Percentiles rank a stretch among this genome's conserved stretches.
phyloP scores from a whole-genome alignment of 2,797 vertebrate genomes.

The Chrysocyon brachyurus region DNA sequence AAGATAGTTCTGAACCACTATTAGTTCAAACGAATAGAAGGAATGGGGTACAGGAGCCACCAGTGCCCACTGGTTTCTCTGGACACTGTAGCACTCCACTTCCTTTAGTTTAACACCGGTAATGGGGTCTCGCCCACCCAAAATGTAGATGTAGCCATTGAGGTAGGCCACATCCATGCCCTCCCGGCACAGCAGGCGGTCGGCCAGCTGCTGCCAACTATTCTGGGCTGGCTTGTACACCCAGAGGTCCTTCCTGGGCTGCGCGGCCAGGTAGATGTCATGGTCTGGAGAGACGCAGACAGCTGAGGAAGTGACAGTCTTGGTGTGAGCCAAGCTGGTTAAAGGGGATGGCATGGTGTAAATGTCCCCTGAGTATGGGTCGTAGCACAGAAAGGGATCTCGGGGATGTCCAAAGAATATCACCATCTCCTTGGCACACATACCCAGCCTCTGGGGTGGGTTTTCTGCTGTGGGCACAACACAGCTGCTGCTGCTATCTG shows the following conservation, averaged over 20 bases:
- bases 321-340: slow-evolving; percentile 91
- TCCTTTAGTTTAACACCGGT: slow-evolving; percentile 93
- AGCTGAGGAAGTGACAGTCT: slow-evolving; percentile 92
- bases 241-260: slow-evolving; percentile 94
- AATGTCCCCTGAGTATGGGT: slow-evolving; percentile 92
- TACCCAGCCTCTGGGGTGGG: slow-evolving; percentile 91
- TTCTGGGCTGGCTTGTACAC: slow-evolving; percentile 92
- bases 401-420: slow-evolving; percentile 94
- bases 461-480: slow-evolving; percentile 74
- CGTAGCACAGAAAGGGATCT: slow-evolving; percentile 93
- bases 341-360: slow-evolving; percentile 93
- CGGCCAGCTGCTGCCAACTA: slow-evolving; percentile 93
- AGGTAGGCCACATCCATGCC: slow-evolving; percentile 94
- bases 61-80: slow-evolving; percentile 94
- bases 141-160: slow-evolving; percentile 93
- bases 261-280: slow-evolving; percentile 93
- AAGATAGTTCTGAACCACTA: slow-evolving; percentile 92
- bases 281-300: slow-evolving; percentile 93
- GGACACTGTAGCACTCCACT: slow-evolving; percentile 94
- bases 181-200: slow-evolving; percentile 92
- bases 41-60: slow-evolving; percentile 94
- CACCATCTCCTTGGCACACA: slow-evolving; percentile 94
- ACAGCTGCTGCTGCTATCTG: slow-evolving; percentile 69
- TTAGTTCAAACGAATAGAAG: slow-evolving; percentile 93
- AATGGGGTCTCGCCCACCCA: slow-evolving; percentile 92